These are phyloP conservation scores for Larimichthys crocea DNA, from an alignment of 2,113 vertebrate genomes.

Conservation along the genomic window DNA sequence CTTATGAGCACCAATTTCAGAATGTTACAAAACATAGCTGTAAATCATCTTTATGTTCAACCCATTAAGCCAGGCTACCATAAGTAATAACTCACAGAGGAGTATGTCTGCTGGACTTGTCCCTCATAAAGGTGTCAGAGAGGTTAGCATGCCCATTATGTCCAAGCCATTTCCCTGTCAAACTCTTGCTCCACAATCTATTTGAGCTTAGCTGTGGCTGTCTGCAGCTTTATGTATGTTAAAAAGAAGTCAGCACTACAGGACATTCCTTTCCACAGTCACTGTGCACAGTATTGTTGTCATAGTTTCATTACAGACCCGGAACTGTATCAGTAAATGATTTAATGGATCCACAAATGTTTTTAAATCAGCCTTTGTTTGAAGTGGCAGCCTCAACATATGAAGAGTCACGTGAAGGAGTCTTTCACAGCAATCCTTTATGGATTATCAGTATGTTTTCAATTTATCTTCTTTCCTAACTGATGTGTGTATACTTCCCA, in stretches of 20 bases:
- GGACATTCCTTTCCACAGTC: neutral
- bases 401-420: no score
- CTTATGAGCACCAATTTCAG: conserved; percentile 30
- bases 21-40: conserved; percentile 36
- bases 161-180: conserved; percentile 44
- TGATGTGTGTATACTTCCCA: no score
- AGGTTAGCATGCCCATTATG: conserved; percentile 56
- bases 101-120: conserved; percentile 39
- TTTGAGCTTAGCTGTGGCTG: conserved; percentile 17
- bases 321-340: no score
- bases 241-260: neutral
- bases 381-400: no score
- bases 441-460: no score
- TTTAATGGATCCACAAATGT: no score
- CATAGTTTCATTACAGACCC: neutral
- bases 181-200: conserved; percentile 32
- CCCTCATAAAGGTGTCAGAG: conserved; percentile 64
- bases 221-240: conserved; percentile 20
- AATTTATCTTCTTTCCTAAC: no score
- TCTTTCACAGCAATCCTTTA: no score
- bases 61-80: conserved; percentile 24
- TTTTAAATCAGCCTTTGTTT: no score
- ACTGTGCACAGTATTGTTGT: conserved; percentile 2
- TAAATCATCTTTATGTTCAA: conserved; percentile 46
- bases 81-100: conserved; percentile 47